phyloP scores from a whole-genome alignment of 2,113 vertebrate genomes.

The Monopterus albus region DNA sequence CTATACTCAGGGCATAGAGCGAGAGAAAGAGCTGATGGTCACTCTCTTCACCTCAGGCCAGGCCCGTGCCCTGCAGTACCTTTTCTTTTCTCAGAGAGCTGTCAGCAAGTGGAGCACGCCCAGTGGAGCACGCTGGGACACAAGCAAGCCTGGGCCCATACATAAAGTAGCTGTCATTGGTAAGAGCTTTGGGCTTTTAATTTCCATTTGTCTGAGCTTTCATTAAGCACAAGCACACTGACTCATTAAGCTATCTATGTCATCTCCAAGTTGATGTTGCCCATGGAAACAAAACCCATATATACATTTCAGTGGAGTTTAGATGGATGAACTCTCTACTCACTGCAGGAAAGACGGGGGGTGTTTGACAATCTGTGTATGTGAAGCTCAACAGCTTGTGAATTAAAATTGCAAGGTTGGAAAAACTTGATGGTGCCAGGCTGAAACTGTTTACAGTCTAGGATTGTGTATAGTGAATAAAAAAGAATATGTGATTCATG shows the following conservation, averaged over 20 bases:
- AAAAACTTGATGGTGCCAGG: conserved; percentile 35
- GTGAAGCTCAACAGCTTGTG: conserved; percentile 62
- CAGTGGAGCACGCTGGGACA: conserved; percentile 86
- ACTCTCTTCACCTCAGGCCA: conserved; percentile 86
- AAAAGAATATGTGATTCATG: background rate
- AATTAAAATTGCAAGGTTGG: conserved; percentile 62
- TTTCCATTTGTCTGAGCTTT: conserved; percentile 21
- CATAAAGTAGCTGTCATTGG: conserved; percentile 87
- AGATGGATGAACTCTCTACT: conserved; percentile 49
- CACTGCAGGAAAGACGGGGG: conserved; percentile 49
- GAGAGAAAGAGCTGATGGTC: conserved; percentile 83
- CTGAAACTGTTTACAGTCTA: conserved; percentile 17
- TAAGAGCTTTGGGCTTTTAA: conserved; percentile 72
- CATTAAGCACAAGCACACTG: conserved; percentile 13
- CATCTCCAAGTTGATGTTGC: conserved; percentile 37
- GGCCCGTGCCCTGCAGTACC: conserved; percentile 88
- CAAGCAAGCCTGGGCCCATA: conserved; percentile 77
- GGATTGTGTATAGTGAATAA: no score
- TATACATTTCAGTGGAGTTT: conserved; percentile 44
- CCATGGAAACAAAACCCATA: conserved; percentile 37
- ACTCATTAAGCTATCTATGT: conserved; percentile 34
- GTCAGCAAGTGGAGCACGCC: conserved; percentile 84
- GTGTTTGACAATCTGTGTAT: conserved; percentile 56
- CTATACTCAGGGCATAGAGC: conserved; percentile 81
- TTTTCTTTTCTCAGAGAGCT: conserved; percentile 88